Evolutionary conservation across 2,888 invertebrate species (phyloP).

Genomic region (Disparrhopalites patrizii): DNA sequence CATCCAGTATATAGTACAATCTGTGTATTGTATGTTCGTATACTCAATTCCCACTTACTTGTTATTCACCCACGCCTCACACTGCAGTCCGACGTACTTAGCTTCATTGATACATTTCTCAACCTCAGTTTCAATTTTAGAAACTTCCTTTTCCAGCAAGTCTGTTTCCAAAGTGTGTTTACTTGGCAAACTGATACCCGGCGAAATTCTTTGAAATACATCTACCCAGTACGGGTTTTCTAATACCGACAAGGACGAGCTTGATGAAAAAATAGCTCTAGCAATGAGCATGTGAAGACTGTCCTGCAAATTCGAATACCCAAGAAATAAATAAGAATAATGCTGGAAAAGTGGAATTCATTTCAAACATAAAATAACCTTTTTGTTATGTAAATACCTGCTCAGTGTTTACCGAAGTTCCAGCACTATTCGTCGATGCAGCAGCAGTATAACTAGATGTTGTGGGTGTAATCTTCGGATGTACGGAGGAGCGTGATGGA

Average conservation of each 20-base stretch:
- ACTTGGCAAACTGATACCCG: slow-evolving; percentile 7
- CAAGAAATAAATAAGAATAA: not conserved
- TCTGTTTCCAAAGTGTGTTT: not conserved
- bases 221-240: slow-evolving; percentile 18
- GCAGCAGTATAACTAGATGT: not conserved
- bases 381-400: too few species aligned
- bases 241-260: slow-evolving; percentile 3
- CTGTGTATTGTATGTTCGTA: too few species aligned
- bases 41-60: not conserved
- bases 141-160: slow-evolving; percentile 8
- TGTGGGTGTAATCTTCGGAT: not conserved
- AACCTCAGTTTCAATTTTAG: slow-evolving; percentile 2
- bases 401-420: not conserved
- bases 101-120: slow-evolving; percentile 5
- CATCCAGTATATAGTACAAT: too few species aligned
- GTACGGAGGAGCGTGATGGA: too few species aligned
- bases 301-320: not conserved
- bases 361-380: too few species aligned
- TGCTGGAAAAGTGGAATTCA: too few species aligned
- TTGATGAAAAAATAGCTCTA: slow-evolving; percentile 2
- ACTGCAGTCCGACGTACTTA: slow-evolving; percentile 13
- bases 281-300: slow-evolving; percentile 4
- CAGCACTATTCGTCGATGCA: not conserved
- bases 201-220: slow-evolving; percentile 14
- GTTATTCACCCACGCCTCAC: slow-evolving; percentile 13